Evolutionary conservation across 1,140 invertebrate species (phyloP).

Genomic region (Aphelenchoides avenae): DNA sequence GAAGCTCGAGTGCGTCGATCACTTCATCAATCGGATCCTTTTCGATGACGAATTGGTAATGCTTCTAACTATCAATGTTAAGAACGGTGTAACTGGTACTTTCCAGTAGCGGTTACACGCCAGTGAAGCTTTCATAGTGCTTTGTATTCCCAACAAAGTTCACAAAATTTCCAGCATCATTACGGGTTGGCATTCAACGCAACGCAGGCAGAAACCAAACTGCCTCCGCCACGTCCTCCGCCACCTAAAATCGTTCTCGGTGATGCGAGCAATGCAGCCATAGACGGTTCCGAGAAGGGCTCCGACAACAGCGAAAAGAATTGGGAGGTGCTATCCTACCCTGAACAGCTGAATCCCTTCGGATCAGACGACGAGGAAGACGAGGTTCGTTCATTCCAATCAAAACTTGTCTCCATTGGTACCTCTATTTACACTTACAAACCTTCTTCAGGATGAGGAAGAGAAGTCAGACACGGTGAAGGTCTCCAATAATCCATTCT

Average conservation of each 20-base stretch:
- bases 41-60: conserved; percentile 14
- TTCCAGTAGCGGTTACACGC: too few relatives aligned
- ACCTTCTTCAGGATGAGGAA: conserved; percentile 1
- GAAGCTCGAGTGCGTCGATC: conserved; percentile 13
- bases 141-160: too few relatives aligned
- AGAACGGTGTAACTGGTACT: not conserved
- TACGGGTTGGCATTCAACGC: not conserved
- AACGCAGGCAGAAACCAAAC: not conserved
- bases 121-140: too few relatives aligned
- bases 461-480: conserved; percentile 12
- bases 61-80: not conserved
- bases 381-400: conserved; percentile 9
- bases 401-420: not conserved
- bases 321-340: conserved; percentile 12
- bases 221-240: conserved; percentile 9
- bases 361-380: conserved; percentile 6
- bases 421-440: not conserved
- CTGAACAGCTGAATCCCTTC: conserved; percentile 14
- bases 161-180: conserved; percentile 3
- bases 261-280: not conserved
- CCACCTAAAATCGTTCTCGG: conserved; percentile 2
- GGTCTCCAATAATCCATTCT: conserved; percentile 15
- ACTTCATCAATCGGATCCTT: conserved; percentile 10
- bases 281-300: conserved; percentile 4
- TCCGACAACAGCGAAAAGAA: conserved; percentile 14